Evolutionary conservation across 2,888 invertebrate species (phyloP).

Genomic region (Norana najaformis): DNA sequence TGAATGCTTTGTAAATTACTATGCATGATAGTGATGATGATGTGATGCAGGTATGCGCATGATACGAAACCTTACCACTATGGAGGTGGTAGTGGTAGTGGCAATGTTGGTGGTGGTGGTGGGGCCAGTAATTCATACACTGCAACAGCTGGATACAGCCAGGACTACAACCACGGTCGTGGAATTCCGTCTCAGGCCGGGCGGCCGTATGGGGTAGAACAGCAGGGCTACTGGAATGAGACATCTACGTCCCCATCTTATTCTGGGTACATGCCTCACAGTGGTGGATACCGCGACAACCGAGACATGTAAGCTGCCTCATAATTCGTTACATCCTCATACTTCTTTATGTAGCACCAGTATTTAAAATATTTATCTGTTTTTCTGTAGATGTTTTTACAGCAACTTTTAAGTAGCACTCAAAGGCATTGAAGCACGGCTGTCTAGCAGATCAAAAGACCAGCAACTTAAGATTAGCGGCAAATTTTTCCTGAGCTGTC

Average conservation of each 20-base stretch:
- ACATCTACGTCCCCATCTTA: neutral
- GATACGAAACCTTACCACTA: neutral
- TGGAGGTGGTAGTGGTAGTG: neutral
- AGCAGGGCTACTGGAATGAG: neutral
- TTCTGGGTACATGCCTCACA: neutral
- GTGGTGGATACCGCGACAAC: neutral
- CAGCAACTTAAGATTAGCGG: neutral
- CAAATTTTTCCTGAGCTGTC: neutral
- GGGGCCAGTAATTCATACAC: neutral
- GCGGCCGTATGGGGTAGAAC: neutral
- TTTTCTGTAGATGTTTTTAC: neutral
- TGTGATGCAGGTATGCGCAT: neutral
- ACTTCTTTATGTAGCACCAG: neutral
- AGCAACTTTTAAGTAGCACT: neutral
- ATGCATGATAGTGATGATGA: neutral
- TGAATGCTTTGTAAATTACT: neutral
- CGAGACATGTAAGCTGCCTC: neutral
- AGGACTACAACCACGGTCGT: slow-evolving; percentile 17
- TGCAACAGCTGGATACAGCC: neutral
- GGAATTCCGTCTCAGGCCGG: neutral
- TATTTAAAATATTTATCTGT: neutral
- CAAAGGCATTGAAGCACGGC: neutral
- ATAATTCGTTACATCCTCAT: neutral
- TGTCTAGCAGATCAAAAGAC: too few relatives aligned
- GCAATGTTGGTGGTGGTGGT: neutral